Base-by-base conservation (phyloP, 2,888 invertebrate genomes). In the Tinea pellionella region DNA sequence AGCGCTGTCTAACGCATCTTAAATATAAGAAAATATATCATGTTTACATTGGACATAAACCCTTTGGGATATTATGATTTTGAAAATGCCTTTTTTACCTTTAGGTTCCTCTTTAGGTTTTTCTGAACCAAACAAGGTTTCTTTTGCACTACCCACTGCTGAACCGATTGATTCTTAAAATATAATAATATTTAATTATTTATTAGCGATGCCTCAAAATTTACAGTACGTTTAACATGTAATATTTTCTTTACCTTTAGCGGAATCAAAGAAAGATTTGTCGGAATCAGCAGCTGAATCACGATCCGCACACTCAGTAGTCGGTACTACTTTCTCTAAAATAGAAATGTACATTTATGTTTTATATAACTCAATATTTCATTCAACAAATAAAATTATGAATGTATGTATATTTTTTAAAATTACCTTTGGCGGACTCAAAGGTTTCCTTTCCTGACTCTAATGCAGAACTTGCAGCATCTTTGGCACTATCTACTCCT, bases 91-190 rank as follows among this genome's bases (percentile, higher is more conserved):
- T 24, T 24, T 37, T 37, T 37, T 37, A 37, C 37, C 37, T 37
- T 37, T 37, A 12, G 37, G n/a, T 9, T 37, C 37, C 9, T 37
- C 37, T 37, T 37, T 37, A n/a, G 37, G n/a, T 57, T 72, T 63
- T 41, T 77, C 61, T 16, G 16, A 41, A 59, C 11, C 41, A 63
- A 75, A 65, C 2, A 73, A 70, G 9, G 70, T 68, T 64, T 70
- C 74, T 65, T 74, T 77, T 8, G 74, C 74, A 12, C 69, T 68
- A 62, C 75, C 76, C 53, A 74, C 68, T 41, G 74, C 73, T 61
- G 65, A 71, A 18, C 69, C 65, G 61, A 77, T 69, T 1, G 75
- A 69, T n/a, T 47, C 47, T 47, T 47, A 47, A 47, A 47, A 37
- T n/a, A n/a, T 37, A 37, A 12, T 37, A 2, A 37, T 37, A 9